These are phyloP conservation scores for Tetrapedia diversipes DNA, from an alignment of 2,888 invertebrate species.

Conservation along the genomic window DNA sequence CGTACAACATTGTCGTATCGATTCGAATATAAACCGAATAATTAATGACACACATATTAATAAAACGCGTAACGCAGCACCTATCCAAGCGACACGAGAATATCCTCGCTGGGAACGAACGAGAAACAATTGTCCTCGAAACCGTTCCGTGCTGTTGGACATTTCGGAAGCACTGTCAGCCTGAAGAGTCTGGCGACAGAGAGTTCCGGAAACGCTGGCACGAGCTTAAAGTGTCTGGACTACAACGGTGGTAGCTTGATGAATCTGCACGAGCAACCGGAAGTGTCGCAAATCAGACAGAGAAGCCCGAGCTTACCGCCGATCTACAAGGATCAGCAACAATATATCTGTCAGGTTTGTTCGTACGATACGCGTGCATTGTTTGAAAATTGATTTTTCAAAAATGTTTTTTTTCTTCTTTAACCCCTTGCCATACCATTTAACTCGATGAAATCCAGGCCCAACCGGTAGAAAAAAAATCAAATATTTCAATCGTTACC, in stretches of 20 bases:
- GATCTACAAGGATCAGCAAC: conserved; percentile 84
- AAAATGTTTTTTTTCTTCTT: too few species aligned
- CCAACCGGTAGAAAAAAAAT: too few species aligned
- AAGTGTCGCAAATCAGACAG: conserved; percentile 84
- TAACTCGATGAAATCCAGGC: too few species aligned
- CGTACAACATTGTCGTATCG: too few species aligned
- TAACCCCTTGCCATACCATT: too few species aligned
- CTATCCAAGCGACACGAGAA: conserved; percentile 62
- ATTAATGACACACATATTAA: conserved; percentile 6
- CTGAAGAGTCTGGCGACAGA: conserved; percentile 72
- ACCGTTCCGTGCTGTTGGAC: conserved; percentile 70
- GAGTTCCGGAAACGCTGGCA: conserved; percentile 63
- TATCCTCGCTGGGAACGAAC: conserved; percentile 71
- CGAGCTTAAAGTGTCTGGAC: conserved; percentile 71
- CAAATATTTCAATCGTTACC: too few species aligned
- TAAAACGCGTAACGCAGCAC: conserved; percentile 54
- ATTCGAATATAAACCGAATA: conserved; percentile 29
- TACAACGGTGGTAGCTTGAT: conserved; percentile 75
- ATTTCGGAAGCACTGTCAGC: conserved; percentile 76
- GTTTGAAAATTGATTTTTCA: too few species aligned
- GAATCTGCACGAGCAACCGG: conserved; percentile 83
- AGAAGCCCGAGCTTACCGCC: conserved; percentile 89
- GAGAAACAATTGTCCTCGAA: conserved; percentile 64
- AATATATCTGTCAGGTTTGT: conserved; percentile 80
- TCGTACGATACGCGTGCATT: not conserved